Percentiles rank a stretch among this genome's conserved stretches.
These are phyloP conservation scores for Diceros bicornis DNA, from an alignment of 2,797 vertebrate genomes.

Conservation along the genomic window DNA sequence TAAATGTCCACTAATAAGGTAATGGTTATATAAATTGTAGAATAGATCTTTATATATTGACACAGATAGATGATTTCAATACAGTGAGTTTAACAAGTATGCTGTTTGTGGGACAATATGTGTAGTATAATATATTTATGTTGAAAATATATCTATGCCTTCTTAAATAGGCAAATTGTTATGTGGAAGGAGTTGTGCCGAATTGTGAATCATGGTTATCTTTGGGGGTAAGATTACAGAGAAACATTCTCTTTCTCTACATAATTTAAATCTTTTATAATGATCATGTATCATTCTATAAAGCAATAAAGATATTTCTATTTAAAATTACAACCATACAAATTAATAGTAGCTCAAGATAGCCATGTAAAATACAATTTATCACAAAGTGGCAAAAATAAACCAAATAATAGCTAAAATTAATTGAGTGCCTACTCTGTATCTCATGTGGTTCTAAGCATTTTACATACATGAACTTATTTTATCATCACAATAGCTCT, in stretches of 20 bases:
- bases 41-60: not conserved
- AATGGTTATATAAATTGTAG: not conserved
- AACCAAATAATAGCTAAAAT: slow-evolving; percentile 18
- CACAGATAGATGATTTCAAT: not conserved
- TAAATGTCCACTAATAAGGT: not conserved
- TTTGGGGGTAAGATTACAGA: not conserved
- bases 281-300: slow-evolving; percentile 52
- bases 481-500: not conserved
- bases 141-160: slow-evolving; percentile 3
- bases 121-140: not conserved
- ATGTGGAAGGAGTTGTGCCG: not conserved
- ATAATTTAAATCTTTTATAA: slow-evolving; percentile 26
- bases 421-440: not conserved
- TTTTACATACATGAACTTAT: not conserved
- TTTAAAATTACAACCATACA: not conserved
- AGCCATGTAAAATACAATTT: slow-evolving; percentile 8
- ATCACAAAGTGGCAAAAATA: not conserved
- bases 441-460: not conserved
- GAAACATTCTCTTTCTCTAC: slow-evolving; percentile 29
- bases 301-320: slow-evolving; percentile 13
- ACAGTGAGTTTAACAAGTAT: not conserved
- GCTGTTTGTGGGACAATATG: not conserved
- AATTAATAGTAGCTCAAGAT: not conserved
- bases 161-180: not conserved
- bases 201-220: not conserved